A percentile compares a stretch with the other conserved stretches of the same genome.
Conservation (phyloP, 2,113 vertebrate genomes). For the Lucifuga dentata region DNA sequence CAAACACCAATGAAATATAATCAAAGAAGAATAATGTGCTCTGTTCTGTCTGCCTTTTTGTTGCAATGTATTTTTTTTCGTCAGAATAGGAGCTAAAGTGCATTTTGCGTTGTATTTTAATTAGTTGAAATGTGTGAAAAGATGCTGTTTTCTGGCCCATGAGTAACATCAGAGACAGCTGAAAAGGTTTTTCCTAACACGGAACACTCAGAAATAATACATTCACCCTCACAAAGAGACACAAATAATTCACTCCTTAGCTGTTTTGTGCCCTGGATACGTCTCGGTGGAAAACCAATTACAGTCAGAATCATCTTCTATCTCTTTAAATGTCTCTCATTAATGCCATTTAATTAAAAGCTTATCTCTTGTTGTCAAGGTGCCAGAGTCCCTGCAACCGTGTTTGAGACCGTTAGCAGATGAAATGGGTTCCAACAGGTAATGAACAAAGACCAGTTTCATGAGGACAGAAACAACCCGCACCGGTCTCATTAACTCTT, state of each 20-base stretch:
- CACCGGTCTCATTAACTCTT: slow-evolving; percentile 33
- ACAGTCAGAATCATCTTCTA: slow-evolving; percentile 26
- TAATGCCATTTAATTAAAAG: slow-evolving; percentile 68
- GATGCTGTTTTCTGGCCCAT: neutral
- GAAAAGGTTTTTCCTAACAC: neutral
- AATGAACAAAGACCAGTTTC: slow-evolving; percentile 27
- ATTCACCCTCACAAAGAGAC: neutral
- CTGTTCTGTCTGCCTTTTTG: slow-evolving; percentile 4
- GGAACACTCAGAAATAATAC: neutral
- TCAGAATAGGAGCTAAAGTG: slow-evolving; percentile 8
- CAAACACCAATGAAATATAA: neutral
- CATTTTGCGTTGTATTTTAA: slow-evolving; percentile 34
- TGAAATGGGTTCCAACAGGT: slow-evolving; percentile 9
- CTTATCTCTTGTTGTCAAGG: slow-evolving; percentile 48
- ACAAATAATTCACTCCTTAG: neutral
- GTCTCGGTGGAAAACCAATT: slow-evolving; percentile 41
- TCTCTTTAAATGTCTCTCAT: slow-evolving; percentile 62
- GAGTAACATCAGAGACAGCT: neutral
- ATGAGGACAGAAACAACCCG: slow-evolving; percentile 23
- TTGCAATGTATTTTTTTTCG: neutral
- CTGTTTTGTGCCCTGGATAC: slow-evolving; percentile 8
- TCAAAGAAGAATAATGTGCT: slow-evolving; percentile 24
- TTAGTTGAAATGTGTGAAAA: neutral
- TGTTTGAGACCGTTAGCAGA: slow-evolving; percentile 15
- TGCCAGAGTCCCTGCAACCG: slow-evolving; percentile 34